Evolutionary conservation across 2,113 vertebrate species (phyloP), one percentile per base, ranked within the genome.

Genomic region (Tetrax tetrax): DNA sequence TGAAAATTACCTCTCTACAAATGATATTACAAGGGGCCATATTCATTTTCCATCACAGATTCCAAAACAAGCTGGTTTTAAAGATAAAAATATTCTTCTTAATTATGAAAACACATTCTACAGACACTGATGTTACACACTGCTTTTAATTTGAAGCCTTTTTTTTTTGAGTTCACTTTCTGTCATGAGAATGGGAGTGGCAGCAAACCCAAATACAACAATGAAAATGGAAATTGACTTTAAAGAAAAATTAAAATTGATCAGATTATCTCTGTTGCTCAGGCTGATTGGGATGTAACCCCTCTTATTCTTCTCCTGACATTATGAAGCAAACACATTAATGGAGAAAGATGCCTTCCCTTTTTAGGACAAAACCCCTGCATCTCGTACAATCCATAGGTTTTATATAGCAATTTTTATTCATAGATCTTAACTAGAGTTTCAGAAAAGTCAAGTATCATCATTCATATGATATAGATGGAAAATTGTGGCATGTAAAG

Each of bases 1-100:
- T 90, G 95, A 95, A 97, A 95, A 95, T 93, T 96, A 92, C 90
- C 89, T 93, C 92, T 95, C 75, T 88, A 80, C 75, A 93, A 95
- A 95, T 81, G 85, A 92, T 83, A 93, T 93, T 96, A 93, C 89
- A 92, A 96, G 41, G 27, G 59, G 50, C 79, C 88, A 88, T 90
- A 92, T 95, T 80, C 25, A 90, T 93, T 92, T 90, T 93, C 88
- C 78, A 77, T 85, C 12, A 8, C 45, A 88, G 82, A 97, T 95
- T 92, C 88, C 54, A 74, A 90, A 95, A 64, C 79, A 92, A 87
- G 54, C 85, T 83, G 78, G 33, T 86, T 96, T 96, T 83, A 80
- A 88, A 94, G 70, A 85, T 92, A 95, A 94, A 93, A 94, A 65
- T 83, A 72, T 50, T 90, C 83, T 83, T 90, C 66, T 94, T 92